Percentiles rank a stretch among this genome's conserved stretches.
phyloP scores from a whole-genome alignment of 2,113 vertebrate genomes.

The Ceuthmochares aereus region DNA sequence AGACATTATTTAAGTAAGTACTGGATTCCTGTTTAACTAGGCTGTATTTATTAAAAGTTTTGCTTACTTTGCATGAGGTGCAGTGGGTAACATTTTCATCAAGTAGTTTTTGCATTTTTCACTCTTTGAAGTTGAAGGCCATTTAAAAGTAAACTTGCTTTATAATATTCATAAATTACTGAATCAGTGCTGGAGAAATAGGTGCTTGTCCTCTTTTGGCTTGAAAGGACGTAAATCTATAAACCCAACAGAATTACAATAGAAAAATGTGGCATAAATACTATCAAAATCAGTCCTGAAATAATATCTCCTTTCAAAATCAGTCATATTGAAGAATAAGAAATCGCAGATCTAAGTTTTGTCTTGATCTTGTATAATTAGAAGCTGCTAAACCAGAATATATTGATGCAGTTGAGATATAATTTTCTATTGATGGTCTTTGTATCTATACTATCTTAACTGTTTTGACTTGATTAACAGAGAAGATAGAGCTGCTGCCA shows the following conservation, averaged over 20 bases:
- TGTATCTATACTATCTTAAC: neutral
- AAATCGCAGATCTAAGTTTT: neutral
- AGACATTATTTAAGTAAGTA: slow-evolving; percentile 84
- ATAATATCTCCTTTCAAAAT: neutral
- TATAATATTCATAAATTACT: neutral
- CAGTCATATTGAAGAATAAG: neutral
- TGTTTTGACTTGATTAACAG: slow-evolving; percentile 68
- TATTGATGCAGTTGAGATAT: neutral
- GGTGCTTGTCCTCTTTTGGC: neutral
- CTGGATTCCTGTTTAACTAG: neutral
- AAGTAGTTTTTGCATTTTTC: neutral
- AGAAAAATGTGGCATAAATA: neutral
- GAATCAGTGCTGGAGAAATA: neutral
- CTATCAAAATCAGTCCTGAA: neutral
- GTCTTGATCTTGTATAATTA: neutral
- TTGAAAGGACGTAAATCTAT: neutral
- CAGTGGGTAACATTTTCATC: neutral
- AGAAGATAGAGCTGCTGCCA: slow-evolving; percentile 78
- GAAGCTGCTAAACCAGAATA: neutral
- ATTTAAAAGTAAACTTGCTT: neutral
- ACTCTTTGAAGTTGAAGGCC: neutral
- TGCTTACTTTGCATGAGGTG: neutral
- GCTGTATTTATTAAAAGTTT: neutral
- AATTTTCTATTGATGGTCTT: neutral
- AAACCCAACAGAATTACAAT: neutral